phyloP scores from a whole-genome alignment of 2,888 invertebrate species.

The Nephrotoma flavescens region DNA sequence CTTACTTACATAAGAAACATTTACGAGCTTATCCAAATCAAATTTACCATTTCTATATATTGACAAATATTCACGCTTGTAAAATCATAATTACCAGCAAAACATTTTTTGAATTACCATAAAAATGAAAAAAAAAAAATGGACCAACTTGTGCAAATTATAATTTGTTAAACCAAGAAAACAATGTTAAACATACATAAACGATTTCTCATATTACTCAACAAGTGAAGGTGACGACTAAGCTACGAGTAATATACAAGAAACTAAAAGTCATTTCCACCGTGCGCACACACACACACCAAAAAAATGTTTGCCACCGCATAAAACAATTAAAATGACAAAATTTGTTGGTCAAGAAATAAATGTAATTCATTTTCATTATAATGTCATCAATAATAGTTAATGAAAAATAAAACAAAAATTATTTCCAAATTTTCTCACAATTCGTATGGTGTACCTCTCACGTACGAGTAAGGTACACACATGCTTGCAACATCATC shows the following conservation, averaged over 20 bases:
- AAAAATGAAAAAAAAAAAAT: background rate
- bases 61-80: background rate
- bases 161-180: background rate
- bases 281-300: too few species aligned
- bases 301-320: background rate
- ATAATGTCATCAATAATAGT: background rate
- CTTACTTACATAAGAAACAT: too few species aligned
- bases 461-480: background rate
- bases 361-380: background rate
- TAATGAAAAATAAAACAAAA: background rate
- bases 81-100: background rate
- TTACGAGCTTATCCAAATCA: too few species aligned
- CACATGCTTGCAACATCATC: background rate
- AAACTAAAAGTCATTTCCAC: background rate
- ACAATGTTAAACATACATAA: background rate
- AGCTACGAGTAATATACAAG: background rate
- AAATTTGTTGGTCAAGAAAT: background rate
- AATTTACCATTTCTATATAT: background rate
- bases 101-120: background rate
- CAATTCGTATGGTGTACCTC: background rate
- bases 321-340: background rate
- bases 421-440: background rate
- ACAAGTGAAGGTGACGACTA: background rate
- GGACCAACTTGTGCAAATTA: background rate
- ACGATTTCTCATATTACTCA: background rate